Conservation (phyloP, 2,113 vertebrate species). For the Sinocyclocheilus anshuiensis region DNA sequence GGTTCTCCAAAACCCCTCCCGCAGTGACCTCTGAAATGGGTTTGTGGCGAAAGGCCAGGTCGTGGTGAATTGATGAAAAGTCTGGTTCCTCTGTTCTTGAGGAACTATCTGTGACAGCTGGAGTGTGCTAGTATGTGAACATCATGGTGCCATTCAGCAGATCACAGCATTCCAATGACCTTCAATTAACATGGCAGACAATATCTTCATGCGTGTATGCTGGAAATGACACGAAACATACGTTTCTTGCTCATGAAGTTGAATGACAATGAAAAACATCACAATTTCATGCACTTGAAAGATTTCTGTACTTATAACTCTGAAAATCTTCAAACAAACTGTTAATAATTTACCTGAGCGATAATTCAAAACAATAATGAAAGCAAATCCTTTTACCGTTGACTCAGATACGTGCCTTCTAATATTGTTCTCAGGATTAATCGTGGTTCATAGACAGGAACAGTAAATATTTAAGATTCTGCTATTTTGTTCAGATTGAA, state of each 20-base stretch:
- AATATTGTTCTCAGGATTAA: constrained; percentile 60
- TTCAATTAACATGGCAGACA: not conserved
- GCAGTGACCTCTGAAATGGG: not conserved
- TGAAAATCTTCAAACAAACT: not conserved
- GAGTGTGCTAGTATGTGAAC: constrained; percentile 24
- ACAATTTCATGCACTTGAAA: not conserved
- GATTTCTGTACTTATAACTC: not conserved
- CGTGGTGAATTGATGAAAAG: constrained; percentile 14
- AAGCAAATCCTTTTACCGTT: constrained; percentile 55
- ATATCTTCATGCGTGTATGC: not conserved
- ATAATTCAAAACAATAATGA: constrained; percentile 45
- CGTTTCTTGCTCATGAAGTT: not conserved
- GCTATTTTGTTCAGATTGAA: constrained; percentile 57
- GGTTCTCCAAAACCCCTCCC: constrained; percentile 28
- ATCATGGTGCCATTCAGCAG: constrained; percentile 2
- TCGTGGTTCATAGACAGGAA: constrained; percentile 56
- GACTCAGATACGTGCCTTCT: constrained; percentile 51
- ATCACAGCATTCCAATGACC: not conserved
- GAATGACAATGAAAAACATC: not conserved
- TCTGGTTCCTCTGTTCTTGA: constrained; percentile 14
- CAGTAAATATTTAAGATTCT: constrained; percentile 63
- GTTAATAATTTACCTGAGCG: constrained; percentile 34
- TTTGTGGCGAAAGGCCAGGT: not conserved
- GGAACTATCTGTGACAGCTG: constrained; percentile 18
- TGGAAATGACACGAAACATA: not conserved